Evolutionary conservation across 2,113 vertebrate genomes (phyloP).

Genomic region (Nesospiza acunhae): DNA sequence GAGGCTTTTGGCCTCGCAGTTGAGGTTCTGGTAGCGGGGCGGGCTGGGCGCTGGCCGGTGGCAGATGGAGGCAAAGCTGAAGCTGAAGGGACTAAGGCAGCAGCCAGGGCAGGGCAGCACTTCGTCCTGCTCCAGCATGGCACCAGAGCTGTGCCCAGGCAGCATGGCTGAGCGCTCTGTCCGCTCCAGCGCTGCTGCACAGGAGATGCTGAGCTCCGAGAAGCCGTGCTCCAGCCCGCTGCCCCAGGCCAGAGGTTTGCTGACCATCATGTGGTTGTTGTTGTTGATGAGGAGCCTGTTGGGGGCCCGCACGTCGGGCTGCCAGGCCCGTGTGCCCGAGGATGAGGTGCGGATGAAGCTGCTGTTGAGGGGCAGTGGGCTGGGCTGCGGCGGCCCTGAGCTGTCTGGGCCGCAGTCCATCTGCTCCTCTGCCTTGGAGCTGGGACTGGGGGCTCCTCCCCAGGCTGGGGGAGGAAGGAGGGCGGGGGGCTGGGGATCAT

Average conservation of each 20-base stretch:
- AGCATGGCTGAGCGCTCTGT: constrained; percentile 46
- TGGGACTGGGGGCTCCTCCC: background rate
- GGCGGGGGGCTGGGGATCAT: accelerated
- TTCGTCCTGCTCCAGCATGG: constrained; percentile 82
- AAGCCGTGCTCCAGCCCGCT: constrained; percentile 64
- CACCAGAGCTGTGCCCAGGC: constrained; percentile 39
- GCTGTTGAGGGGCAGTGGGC: constrained; percentile 24
- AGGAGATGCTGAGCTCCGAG: constrained; percentile 65
- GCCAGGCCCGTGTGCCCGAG: constrained; percentile 73
- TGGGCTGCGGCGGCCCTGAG: constrained; percentile 15
- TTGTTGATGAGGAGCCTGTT: constrained; percentile 72
- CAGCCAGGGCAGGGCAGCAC: constrained; percentile 87
- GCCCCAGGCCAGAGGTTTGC: constrained; percentile 78
- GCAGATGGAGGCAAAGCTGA: constrained; percentile 86
- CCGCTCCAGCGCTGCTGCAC: constrained; percentile 1
- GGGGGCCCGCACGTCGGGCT: constrained; percentile 68
- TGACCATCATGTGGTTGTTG: constrained; percentile 78
- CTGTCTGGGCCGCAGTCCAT: constrained; percentile 83
- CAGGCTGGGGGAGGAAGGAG: background rate
- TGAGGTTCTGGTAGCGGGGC: constrained; percentile 86
- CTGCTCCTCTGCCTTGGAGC: constrained; percentile 53
- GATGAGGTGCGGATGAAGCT: constrained; percentile 66
- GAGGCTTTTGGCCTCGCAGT: constrained; percentile 80
- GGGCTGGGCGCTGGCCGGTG: constrained; percentile 76
- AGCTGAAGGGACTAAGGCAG: constrained; percentile 82